Conservation (phyloP, 2,797 vertebrate genomes). For the Sternotherus odoratus region DNA sequence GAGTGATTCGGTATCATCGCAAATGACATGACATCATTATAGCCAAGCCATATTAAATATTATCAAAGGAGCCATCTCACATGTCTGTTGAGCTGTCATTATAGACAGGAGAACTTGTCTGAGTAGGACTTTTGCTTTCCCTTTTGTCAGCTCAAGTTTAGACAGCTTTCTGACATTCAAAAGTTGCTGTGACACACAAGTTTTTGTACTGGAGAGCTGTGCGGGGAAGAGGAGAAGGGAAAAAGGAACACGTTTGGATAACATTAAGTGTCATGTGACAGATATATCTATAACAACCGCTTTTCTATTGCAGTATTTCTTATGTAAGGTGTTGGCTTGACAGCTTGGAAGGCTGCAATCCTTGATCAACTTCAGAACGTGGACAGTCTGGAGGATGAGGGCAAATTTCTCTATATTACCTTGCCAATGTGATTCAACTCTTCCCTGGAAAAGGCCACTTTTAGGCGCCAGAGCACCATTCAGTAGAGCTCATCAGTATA, state of each 20-base stretch:
- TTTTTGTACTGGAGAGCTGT: not conserved
- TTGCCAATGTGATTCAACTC: fast-evolving
- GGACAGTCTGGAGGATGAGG: fast-evolving
- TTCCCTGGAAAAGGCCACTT: fast-evolving
- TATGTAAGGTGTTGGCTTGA: fast-evolving
- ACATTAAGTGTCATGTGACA: not conserved
- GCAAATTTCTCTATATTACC: not conserved
- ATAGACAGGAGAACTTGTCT: not conserved
- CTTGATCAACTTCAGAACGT: not conserved
- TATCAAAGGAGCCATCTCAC: conserved; percentile 20
- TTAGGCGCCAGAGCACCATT: fast-evolving
- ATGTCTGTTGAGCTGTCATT: conserved; percentile 8
- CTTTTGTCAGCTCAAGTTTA: not conserved
- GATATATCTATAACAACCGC: fast-evolving
- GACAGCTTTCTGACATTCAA: not conserved
- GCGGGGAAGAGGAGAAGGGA: not conserved
- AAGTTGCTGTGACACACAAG: fast-evolving
- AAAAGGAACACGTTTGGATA: fast-evolving
- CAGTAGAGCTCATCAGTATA: fast-evolving
- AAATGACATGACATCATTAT: conserved; percentile 33
- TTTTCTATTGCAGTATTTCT: fast-evolving
- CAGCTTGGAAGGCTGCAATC: not conserved
- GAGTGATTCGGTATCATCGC: conserved; percentile 10
- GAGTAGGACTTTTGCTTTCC: not conserved
- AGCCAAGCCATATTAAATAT: conserved; percentile 13